Evolutionary conservation across 2,797 vertebrate species (phyloP).

Genomic region (Etheostoma nigrum): DNA sequence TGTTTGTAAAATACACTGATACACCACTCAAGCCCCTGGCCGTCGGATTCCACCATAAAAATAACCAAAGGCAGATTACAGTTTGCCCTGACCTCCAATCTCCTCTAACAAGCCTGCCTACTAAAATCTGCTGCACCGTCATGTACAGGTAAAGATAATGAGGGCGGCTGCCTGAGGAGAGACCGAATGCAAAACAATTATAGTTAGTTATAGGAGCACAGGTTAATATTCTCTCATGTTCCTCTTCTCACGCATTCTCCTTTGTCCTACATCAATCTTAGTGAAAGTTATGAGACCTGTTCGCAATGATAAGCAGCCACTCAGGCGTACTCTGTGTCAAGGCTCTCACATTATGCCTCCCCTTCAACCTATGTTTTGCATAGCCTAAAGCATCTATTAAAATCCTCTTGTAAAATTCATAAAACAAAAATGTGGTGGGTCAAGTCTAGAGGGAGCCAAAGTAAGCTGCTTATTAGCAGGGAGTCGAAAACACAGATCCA

Average conservation of each 20-base stretch:
- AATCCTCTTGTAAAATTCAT: constrained; percentile 99
- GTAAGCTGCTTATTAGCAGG: constrained; percentile 99
- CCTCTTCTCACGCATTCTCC: constrained; percentile 86
- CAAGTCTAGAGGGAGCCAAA: constrained; percentile 99
- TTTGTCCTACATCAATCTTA: constrained; percentile 97
- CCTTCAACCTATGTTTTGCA: constrained; percentile 99
- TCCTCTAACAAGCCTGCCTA: constrained; percentile 84
- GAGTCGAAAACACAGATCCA: constrained; percentile 99
- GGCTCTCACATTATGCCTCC: constrained; percentile 94
- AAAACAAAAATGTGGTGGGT: constrained; percentile 99
- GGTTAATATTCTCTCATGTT: constrained; percentile 99
- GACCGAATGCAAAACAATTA: constrained; percentile 97
- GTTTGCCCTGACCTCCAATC: constrained; percentile 84
- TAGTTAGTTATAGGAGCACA: constrained; percentile 95
- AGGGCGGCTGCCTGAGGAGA: constrained; percentile 91
- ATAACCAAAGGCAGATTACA: constrained; percentile 80
- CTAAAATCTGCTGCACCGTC: constrained; percentile 92
- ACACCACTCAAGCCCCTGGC: constrained; percentile 64
- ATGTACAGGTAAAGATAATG: constrained; percentile 97
- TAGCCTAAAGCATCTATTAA: constrained; percentile 99
- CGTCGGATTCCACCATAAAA: constrained; percentile 75
- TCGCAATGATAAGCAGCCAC: constrained; percentile 98
- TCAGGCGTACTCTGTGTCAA: constrained; percentile 94
- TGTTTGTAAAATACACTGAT: constrained; percentile 75
- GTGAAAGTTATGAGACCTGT: constrained; percentile 99